Evolutionary conservation across 2,113 vertebrate genomes (phyloP), one percentile per base, ranked within the genome.

Genomic region (Plecturocebus donacophilus): DNA sequence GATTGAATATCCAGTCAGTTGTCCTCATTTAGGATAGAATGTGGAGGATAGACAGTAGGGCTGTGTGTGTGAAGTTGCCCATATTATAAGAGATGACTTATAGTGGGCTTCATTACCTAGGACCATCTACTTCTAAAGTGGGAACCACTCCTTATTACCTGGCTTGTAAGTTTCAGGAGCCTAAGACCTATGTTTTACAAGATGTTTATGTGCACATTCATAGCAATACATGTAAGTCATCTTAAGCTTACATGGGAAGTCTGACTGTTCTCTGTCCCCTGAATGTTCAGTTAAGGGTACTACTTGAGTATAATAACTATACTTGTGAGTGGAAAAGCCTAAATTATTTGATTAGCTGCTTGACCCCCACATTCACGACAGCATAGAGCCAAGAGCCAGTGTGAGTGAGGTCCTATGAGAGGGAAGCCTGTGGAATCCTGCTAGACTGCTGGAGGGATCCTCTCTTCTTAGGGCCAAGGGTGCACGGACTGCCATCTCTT

Each of bases 281-380:
- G 27, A 54, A 19, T 64, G 17, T 73, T 23, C 40, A 14, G 16
- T 38, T 54, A 79, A 90, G 35, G 91, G 96, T 91, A 95, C 66
- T 95, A 5, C 73, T 87, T 75, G 94, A 23, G 76, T 93, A 81
- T 73, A 97, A 95, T 89, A 97, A 97, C 92, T 96, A 87, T 94
- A 96, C 80, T 70, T 98, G 86, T 97, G 90, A 96, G 82, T 96
- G 95, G 94, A 94, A 96, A 97, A 93, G 79, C 93, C 90, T 79
- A 83, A 92, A 79, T 82, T 91, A 71, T 85, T 96, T 92, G 49
- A 96, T 94, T 88, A 76, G 86, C 61, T 91, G 73, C 90, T 91
- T 80, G 88, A 71, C 45, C 20, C 85, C 85, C 30, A 88, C 80
- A 32, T 92, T 94, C 6, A 1, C 66, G 40, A n/a, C 25, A 66